Percentiles rank a stretch among this genome's conserved stretches.
Evolutionary conservation across 1,140 invertebrate species (phyloP).

Genomic region (Neodiprion pinetum): DNA sequence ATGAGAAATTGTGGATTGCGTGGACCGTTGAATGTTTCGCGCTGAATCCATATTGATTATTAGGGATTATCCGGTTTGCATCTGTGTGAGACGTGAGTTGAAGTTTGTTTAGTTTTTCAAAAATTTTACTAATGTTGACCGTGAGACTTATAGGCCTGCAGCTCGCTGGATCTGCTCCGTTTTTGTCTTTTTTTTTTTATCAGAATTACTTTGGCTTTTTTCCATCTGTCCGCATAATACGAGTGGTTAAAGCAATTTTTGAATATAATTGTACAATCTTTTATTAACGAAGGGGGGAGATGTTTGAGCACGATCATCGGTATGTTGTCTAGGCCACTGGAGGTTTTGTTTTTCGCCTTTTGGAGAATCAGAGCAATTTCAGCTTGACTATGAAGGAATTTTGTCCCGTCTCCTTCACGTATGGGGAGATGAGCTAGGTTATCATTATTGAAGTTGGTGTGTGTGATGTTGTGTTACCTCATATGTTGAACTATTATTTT

Average conservation of each 20-base stretch:
- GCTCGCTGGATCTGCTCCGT: constrained; percentile 24
- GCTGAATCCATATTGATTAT: constrained; percentile 32
- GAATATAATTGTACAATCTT: constrained; percentile 21
- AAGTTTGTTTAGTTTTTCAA: constrained; percentile 31
- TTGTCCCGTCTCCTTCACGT: neutral
- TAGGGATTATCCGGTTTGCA: constrained; percentile 31
- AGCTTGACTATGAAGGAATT: neutral
- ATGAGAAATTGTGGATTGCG: constrained; percentile 21
- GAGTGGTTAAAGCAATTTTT: constrained; percentile 23
- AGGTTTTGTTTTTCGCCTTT: constrained; percentile 19
- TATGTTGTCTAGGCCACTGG: constrained; percentile 22
- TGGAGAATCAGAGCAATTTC: neutral
- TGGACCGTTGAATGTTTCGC: constrained; percentile 28
- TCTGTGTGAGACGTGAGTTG: neutral
- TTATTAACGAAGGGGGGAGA: constrained; percentile 17
- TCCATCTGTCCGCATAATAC: constrained; percentile 33
- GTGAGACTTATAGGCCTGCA: constrained; percentile 50
- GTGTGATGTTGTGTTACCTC: too few relatives aligned
- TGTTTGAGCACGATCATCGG: constrained; percentile 25
- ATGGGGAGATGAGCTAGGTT: too few relatives aligned
- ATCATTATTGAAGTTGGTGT: too few relatives aligned
- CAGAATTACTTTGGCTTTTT: constrained; percentile 28
- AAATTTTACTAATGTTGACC: constrained; percentile 43
- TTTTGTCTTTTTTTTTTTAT: constrained; percentile 30
- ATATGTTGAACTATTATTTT: too few relatives aligned